Evolutionary conservation across 2,888 invertebrate species (phyloP).

Genomic region (Amblyjoppa fuscipennis): DNA sequence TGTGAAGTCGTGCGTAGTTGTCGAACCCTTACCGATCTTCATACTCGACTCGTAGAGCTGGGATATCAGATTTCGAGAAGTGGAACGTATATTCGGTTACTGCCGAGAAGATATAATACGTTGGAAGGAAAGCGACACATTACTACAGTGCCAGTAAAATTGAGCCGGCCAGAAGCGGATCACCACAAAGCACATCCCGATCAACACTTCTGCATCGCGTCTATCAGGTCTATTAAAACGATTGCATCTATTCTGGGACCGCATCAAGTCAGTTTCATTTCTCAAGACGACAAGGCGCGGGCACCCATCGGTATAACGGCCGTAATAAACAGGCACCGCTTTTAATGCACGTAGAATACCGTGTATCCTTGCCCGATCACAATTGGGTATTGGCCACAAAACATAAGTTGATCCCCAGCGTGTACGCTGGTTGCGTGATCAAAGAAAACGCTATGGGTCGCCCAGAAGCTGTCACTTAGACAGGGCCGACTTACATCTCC

Average conservation of each 20-base stretch:
- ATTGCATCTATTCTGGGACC: constrained; percentile 70
- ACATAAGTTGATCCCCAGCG: too few species aligned
- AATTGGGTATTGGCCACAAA: constrained; percentile 52
- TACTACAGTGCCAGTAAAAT: constrained; percentile 75
- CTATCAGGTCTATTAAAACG: constrained; percentile 68
- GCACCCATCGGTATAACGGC: constrained; percentile 82
- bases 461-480: too few species aligned
- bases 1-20: constrained; percentile 71
- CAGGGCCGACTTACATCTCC: too few species aligned
- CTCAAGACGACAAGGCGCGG: constrained; percentile 78
- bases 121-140: constrained; percentile 75
- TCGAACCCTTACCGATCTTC: constrained; percentile 70
- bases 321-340: constrained; percentile 80
- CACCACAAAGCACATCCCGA: constrained; percentile 60
- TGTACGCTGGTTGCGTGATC: too few species aligned
- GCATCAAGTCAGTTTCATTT: constrained; percentile 72
- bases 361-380: too few species aligned
- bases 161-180: constrained; percentile 56
- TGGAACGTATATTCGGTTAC: constrained; percentile 71
- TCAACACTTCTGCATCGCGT: constrained; percentile 50
- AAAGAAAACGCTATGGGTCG: too few species aligned
- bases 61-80: constrained; percentile 66
- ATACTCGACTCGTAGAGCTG: constrained; percentile 42
- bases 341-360: constrained; percentile 76
- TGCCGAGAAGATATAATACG: constrained; percentile 69